These are phyloP conservation scores for Dryobotodes eremita DNA, from an alignment of 2,888 invertebrate species.

Conservation along the genomic window DNA sequence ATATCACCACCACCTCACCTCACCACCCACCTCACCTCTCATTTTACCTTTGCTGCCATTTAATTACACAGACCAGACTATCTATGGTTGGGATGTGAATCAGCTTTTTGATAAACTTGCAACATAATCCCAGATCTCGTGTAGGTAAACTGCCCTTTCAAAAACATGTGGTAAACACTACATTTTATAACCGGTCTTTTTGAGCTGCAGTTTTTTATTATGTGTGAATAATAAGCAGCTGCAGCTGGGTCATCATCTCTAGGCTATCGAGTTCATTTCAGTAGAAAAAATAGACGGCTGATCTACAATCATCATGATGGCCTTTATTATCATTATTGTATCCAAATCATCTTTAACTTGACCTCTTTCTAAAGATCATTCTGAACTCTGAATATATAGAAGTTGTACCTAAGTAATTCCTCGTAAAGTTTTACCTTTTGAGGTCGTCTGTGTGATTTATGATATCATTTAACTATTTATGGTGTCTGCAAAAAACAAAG, in stretches of 20 bases:
- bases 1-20: no score
- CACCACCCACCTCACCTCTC: no score
- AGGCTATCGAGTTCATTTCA: not conserved
- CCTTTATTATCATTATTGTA: not conserved
- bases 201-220: not conserved
- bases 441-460: no score
- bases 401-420: not conserved
- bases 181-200: not conserved
- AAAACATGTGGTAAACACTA: not conserved
- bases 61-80: not conserved
- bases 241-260: not conserved
- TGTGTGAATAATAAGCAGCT: not conserved
- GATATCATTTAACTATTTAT: no score
- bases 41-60: not conserved
- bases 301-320: not conserved
- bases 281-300: not conserved
- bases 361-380: not conserved
- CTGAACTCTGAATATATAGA: not conserved
- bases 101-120: not conserved
- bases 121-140: not conserved
- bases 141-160: not conserved
- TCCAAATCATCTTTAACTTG: not conserved
- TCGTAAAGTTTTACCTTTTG: no score
- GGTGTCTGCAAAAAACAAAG: not conserved
- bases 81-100: not conserved